Evolutionary conservation across 2,113 vertebrate species (phyloP), one percentile per base, ranked within the genome.

Genomic region (Spheniscus mendiculus): DNA sequence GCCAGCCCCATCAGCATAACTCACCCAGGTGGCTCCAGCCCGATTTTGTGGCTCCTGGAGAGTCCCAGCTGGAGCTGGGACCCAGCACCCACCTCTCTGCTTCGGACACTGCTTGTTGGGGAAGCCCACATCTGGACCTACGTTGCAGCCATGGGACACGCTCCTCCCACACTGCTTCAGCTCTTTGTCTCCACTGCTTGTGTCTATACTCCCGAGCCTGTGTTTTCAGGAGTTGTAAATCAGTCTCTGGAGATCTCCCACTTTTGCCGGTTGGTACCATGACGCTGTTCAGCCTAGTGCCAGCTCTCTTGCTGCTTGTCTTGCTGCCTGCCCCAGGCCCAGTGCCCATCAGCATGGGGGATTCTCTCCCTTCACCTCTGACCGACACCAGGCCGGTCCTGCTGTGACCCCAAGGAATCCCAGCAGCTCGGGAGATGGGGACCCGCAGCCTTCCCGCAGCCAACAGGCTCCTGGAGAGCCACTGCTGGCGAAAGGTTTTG

Each of bases 301-400:
- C 2, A 2, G 1, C 34, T 83, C 19, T 55, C 55, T 19, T 38
- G 1, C 62, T 80, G 81, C 72, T n/a, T n/a, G 50, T 55, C 55
- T 19, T 38, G 1, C 62, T 80, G 81, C 72, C 38, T n/a, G 50
- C 18, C 38, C 26, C 73, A 50, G 16, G 32, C 45, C 15, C 38
- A 15, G 44, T 1, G 5, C 21, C 55, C 5, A 0, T 25, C 69
- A n/a, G 36, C 2, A 5, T 16, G 22, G 77, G 26, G 23, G 9
- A 49, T 65, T 23, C 5, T 77, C 40, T 50, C 61, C 29, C 16
- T 88, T 67, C 58, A 40, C n/a, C n/a, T n/a, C n/a, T n/a, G n/a
- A n/a, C 13, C 3, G 7, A 38, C 53, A 40, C 21, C 13, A 22
- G 34, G 0, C 0, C 1, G 2, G 10, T 76, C 32, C 71, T 65